These are phyloP conservation scores for Aleiodes testaceus DNA, from an alignment of 2,888 invertebrate species.

Conservation along the genomic window DNA sequence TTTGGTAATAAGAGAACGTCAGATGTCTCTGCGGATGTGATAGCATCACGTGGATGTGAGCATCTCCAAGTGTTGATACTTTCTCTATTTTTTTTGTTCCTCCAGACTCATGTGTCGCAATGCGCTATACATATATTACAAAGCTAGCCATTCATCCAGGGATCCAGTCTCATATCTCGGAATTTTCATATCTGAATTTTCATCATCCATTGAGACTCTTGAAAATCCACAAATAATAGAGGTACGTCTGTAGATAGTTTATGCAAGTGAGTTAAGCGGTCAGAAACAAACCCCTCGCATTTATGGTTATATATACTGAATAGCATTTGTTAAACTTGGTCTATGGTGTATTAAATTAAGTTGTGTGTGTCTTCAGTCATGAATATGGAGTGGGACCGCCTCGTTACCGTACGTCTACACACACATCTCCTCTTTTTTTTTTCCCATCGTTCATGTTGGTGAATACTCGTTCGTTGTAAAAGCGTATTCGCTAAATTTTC, in stretches of 20 bases:
- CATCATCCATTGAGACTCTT: conserved; percentile 4
- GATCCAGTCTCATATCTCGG: conserved; percentile 40
- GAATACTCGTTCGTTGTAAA: not conserved
- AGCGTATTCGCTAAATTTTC: conserved; percentile 28
- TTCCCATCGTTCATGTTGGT: conserved; percentile 55
- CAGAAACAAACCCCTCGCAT: conserved; percentile 16
- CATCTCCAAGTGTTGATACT: conserved; percentile 58
- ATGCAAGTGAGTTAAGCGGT: conserved; percentile 24
- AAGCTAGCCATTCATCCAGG: conserved; percentile 5
- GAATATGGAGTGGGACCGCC: conserved; percentile 67
- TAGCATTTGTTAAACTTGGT: conserved; percentile 40
- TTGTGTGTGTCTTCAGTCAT: conserved; percentile 61
- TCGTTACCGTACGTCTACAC: conserved; percentile 64
- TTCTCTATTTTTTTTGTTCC: conserved; percentile 42
- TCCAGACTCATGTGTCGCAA: conserved; percentile 9
- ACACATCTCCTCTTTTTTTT: no score
- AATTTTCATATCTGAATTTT: conserved; percentile 17
- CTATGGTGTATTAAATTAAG: conserved; percentile 68
- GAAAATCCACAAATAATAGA: conserved; percentile 23
- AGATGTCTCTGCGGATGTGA: conserved; percentile 20
- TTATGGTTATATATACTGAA: conserved; percentile 24
- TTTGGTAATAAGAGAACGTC: conserved; percentile 21
- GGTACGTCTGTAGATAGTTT: not conserved
- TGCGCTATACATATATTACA: conserved; percentile 25
- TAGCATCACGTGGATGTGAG: conserved; percentile 48